Evolutionary conservation across 2,113 vertebrate genomes (phyloP), one percentile per base, ranked within the genome.

Genomic region (Cariama cristata): DNA sequence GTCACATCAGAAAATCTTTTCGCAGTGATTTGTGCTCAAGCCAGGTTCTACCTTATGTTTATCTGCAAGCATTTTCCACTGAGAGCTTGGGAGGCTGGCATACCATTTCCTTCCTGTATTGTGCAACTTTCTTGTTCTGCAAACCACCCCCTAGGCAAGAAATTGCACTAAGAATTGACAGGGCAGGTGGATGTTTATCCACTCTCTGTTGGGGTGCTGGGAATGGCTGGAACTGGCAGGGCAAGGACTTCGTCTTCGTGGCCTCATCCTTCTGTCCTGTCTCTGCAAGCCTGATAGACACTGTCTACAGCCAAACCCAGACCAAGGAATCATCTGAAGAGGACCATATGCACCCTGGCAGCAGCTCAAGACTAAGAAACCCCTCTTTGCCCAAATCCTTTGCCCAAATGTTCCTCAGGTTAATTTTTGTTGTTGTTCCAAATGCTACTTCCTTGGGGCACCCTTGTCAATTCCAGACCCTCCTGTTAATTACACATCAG

Each of bases 341-440:
- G 56, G 40, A 47, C 62, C 59, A 5, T 11, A 63, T 6, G 42
- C 26, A 93, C 26, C 13, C 73, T 89, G 91, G 40, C 42, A 93
- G 75, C 59, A 77, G 69, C 63, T 66, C 50, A 69, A 1, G 12
- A 50, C 32, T 66, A 58, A 83, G 67, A 86, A 92, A 74, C 38
- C 33, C 62, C 47, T 77, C 56, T 91, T 42, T 55, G 28, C 38
- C 63, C 73, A 95, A 83, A 92, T 58, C 32, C 58, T 94, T 88
- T 92, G 64, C 81, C 56, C 52, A 91, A 67, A 75, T 1, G 3
- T 79, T 93, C 40, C 23, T 63, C 60, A 6, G 2, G 35, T 91
- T 93, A 47, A 63, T 77, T 93, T 95, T 77, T 86, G 71, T 63
- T 95, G 66, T 75, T 94, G 64, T 79, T 95, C 79, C 47, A 79